Conservation (phyloP, 2,888 invertebrate species). For the Hermodice carunculata region DNA sequence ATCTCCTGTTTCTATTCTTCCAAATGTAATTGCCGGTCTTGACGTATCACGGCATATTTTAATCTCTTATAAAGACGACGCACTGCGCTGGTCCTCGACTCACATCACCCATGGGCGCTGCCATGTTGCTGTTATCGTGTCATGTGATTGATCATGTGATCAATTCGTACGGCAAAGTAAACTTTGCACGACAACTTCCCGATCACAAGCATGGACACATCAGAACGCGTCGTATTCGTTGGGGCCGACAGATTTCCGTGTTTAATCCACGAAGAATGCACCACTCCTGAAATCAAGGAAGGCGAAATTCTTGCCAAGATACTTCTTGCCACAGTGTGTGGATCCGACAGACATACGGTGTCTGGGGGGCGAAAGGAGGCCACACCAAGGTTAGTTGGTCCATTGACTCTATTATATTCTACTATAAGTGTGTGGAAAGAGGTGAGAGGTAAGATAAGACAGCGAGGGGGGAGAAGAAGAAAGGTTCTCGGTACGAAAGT, state of each 20-base stretch:
- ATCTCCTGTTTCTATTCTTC: too few relatives aligned
- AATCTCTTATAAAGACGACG: too few relatives aligned
- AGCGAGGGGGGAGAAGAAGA: too few relatives aligned
- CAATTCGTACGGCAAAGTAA: neutral
- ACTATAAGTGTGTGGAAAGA: neutral
- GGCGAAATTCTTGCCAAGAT: slow-evolving; percentile 38
- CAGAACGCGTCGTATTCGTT: slow-evolving; percentile 14
- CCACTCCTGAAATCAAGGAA: slow-evolving; percentile 6
- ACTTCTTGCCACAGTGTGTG: slow-evolving; percentile 45
- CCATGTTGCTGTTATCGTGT: neutral
- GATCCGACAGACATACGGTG: slow-evolving; percentile 44
- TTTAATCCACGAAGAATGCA: slow-evolving; percentile 8
- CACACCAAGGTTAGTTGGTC: slow-evolving; percentile 44
- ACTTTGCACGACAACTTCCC: neutral
- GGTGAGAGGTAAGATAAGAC: too few relatives aligned
- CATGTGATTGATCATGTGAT: neutral
- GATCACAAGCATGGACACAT: neutral
- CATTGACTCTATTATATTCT: neutral
- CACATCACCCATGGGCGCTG: slow-evolving; percentile 1
- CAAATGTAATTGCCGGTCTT: too few relatives aligned
- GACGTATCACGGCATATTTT: too few relatives aligned
- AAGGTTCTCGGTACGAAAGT: too few relatives aligned
- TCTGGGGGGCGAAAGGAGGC: slow-evolving; percentile 43
- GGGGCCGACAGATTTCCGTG: slow-evolving; percentile 13
- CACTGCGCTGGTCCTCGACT: too few relatives aligned